Evolutionary conservation across 2,888 invertebrate genomes (phyloP).

Genomic region (Meloe dianella): DNA sequence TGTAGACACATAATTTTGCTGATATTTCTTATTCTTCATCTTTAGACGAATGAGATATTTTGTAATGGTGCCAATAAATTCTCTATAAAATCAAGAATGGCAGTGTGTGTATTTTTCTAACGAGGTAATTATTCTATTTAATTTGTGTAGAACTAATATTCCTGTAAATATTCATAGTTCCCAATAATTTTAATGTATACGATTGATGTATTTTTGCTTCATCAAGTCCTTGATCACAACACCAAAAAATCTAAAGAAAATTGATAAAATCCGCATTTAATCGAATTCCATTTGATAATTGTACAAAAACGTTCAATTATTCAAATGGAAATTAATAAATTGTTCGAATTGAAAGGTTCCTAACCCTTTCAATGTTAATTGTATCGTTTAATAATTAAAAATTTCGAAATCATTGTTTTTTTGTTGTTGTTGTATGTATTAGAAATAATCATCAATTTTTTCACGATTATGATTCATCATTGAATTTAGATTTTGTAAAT

Average conservation of each 20-base stretch:
- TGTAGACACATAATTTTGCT: constrained; percentile 39
- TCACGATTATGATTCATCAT: background rate
- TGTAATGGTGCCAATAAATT: constrained; percentile 45
- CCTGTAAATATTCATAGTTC: background rate
- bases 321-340: background rate
- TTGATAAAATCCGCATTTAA: background rate
- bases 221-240: constrained; percentile 5
- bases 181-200: background rate
- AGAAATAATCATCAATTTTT: background rate
- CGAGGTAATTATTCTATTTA: constrained; percentile 35
- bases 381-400: background rate
- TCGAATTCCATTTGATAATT: background rate
- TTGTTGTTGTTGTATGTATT: background rate
- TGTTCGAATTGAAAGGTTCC: background rate
- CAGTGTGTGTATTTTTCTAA: constrained; percentile 42
- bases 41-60: constrained; percentile 32
- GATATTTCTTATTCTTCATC: constrained; percentile 41
- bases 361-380: constrained; percentile 10
- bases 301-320: background rate
- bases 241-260: background rate
- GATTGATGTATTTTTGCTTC: background rate
- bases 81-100: constrained; percentile 43
- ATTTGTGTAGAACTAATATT: background rate
- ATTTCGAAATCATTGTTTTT: background rate
- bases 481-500: background rate